phyloP scores from a whole-genome alignment of 2,797 vertebrate genomes.

The Channa striata region DNA sequence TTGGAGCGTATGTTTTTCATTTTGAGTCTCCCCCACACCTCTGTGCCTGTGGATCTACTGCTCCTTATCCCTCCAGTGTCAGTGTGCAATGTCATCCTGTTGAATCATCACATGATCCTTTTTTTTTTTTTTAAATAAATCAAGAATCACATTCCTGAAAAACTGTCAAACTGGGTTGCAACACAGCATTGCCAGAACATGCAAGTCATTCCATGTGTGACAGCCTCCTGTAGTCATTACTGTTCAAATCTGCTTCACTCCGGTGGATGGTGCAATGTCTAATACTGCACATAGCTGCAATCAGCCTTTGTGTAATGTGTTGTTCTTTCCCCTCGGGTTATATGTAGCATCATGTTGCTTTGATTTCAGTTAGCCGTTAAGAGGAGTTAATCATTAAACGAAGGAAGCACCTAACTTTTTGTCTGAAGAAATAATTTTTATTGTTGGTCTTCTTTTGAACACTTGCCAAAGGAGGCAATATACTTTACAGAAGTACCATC shows the following conservation, averaged over 20 bases:
- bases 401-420: constrained; percentile 21
- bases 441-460: constrained; percentile 21
- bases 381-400: constrained; percentile 35
- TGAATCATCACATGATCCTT: constrained; percentile 60
- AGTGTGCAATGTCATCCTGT: constrained; percentile 58
- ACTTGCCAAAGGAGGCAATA: constrained; percentile 43
- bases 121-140: constrained; percentile 10
- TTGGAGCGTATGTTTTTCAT: constrained; percentile 83
- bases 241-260: constrained; percentile 5
- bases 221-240: constrained; percentile 27
- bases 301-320: constrained; percentile 32
- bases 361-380: constrained; percentile 20
- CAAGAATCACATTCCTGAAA: constrained; percentile 43
- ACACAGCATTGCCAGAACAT: constrained; percentile 51
- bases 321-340: constrained; percentile 32
- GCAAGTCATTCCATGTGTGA: constrained; percentile 64
- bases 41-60: constrained; percentile 61
- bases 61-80: constrained; percentile 44
- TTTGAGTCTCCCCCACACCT: constrained; percentile 76
- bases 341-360: constrained; percentile 28
- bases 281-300: constrained; percentile 49
- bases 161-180: constrained; percentile 49
- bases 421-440: constrained; percentile 30
- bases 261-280: constrained; percentile 10
- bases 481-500: constrained; percentile 22